These are phyloP conservation scores for Triops cancriformis DNA, from an alignment of 1,140 invertebrate species.

Conservation along the genomic window DNA sequence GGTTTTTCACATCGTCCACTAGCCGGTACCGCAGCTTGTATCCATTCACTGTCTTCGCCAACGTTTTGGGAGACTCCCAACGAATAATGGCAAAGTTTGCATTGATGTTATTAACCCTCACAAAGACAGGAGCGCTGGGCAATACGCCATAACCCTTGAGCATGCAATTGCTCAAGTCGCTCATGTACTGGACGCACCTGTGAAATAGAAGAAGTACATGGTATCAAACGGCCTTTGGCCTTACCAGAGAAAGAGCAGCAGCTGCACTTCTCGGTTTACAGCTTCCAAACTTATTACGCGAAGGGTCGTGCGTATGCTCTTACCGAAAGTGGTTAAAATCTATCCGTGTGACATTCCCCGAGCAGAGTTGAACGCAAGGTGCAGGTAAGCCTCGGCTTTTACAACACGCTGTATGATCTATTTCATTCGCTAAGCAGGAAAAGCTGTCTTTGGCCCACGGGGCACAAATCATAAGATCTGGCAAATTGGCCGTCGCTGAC, in stretches of 20 bases:
- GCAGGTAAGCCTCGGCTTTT: slow-evolving; percentile 59
- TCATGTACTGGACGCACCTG: slow-evolving; percentile 70
- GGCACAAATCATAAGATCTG: slow-evolving; percentile 75
- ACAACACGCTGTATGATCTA: slow-evolving; percentile 73
- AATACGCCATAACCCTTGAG: slow-evolving; percentile 73
- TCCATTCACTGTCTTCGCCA: slow-evolving; percentile 58
- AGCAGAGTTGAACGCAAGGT: slow-evolving; percentile 62
- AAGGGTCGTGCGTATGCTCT: slow-evolving; percentile 35
- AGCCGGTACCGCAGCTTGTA: slow-evolving; percentile 59
- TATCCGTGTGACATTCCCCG: slow-evolving; percentile 63
- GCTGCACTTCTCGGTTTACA: not conserved
- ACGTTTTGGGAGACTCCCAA: slow-evolving; percentile 60
- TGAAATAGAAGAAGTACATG: not conserved
- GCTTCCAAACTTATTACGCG: not conserved
- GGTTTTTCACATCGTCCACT: slow-evolving; percentile 39
- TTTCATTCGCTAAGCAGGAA: slow-evolving; percentile 64
- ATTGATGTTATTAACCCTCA: slow-evolving; percentile 61
- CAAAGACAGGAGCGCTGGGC: slow-evolving; percentile 54
- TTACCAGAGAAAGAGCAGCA: not conserved
- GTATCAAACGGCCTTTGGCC: not conserved
- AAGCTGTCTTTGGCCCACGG: slow-evolving; percentile 71
- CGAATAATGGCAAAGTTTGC: slow-evolving; percentile 64
- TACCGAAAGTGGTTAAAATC: slow-evolving; percentile 72
- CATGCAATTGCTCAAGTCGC: slow-evolving; percentile 64
- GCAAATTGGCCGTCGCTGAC: slow-evolving; percentile 49